Conservation (phyloP, 1,140 invertebrate genomes). For the Anoplophora glabripennis region DNA sequence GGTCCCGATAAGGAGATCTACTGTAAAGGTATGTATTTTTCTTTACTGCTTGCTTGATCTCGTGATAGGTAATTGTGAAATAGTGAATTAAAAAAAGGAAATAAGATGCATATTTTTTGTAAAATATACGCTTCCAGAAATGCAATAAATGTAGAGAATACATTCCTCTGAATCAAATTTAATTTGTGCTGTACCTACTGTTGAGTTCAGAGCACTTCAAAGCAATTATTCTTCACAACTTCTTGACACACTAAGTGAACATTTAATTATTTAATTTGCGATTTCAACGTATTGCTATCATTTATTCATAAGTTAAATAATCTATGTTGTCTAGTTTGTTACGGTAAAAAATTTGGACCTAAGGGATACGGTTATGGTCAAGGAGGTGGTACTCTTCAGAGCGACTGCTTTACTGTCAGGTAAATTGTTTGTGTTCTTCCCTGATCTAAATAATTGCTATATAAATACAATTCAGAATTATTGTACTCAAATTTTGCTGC, state of each 20-base stretch:
- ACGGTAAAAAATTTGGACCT: conserved; percentile 89
- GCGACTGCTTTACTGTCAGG: conserved; percentile 75
- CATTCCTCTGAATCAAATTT: too few species aligned
- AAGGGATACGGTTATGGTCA: conserved; percentile 93
- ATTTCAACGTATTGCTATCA: neutral
- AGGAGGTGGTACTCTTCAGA: conserved; percentile 86
- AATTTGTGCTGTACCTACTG: too few species aligned
- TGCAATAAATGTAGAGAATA: too few species aligned
- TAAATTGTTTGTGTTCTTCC: conserved; percentile 49
- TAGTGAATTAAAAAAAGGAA: too few species aligned
- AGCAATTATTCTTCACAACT: neutral
- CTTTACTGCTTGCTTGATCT: too few species aligned
- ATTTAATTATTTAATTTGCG: neutral
- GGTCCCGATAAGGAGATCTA: conserved; percentile 95
- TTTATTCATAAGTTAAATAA: neutral
- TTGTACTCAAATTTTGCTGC: conserved; percentile 1
- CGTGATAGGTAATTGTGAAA: too few species aligned
- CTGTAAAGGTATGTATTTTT: conserved; percentile 80
- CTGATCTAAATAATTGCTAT: neutral
- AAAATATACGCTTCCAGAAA: too few species aligned
- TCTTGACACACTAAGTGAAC: too few species aligned
- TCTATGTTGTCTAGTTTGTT: conserved; percentile 65
- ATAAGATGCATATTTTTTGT: neutral
- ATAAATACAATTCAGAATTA: neutral
- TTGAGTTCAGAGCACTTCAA: too few species aligned